Base-by-base conservation (phyloP, 1,140 invertebrate species). In the Drosophila erecta region DNA sequence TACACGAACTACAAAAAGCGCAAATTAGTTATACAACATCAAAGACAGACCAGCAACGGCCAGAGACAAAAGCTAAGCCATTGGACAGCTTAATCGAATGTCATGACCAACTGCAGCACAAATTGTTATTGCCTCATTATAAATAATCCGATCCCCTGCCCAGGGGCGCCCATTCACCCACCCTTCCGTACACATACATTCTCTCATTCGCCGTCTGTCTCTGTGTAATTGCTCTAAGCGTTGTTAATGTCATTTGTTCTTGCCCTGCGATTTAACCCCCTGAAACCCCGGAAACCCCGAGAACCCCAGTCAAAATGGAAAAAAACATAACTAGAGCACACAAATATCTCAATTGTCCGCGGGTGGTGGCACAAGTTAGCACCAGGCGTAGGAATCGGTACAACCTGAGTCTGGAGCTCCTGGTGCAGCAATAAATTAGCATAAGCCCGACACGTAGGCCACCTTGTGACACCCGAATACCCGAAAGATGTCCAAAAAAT, bases 71-170 rank as follows among this genome's bases (percentile, higher is more conserved):
- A 44, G 49, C 35, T 14, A 30, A 44, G 57, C 24, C 27, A 47
- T 27, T 38, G 64, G 73, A 74, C 55, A 56, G 60, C 81, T 86
- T 86, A 87, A 86, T 86, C 76, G 72, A 64, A 81, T 87, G 78
- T 78, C 73, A 69, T 69, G 76, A 85, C 49, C 75, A 74, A 83
- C 59, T 79, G 79, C 69, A 79, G 60, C 53, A 62, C 56, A 86
- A 71, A 86, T 81, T 86, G 83, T 81, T 86, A 86, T 86, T 81
- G 78, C 81, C 59, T 64, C 73, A 81, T 85, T 86, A 81, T 77
- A 81, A 86, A 81, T 86, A 86, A 78, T 86, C 73, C 73, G 10
- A 20, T 3, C 41, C 41, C 65, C 58, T n/a, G 15, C 10, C n/a
- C 56, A 44, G 59, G 49, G 27, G 12, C 44, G 33, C 17, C 37